A percentile compares a stretch with the other conserved stretches of the same genome.
Conservation (phyloP, 1,140 invertebrate genomes). For the Plodia interpunctella region DNA sequence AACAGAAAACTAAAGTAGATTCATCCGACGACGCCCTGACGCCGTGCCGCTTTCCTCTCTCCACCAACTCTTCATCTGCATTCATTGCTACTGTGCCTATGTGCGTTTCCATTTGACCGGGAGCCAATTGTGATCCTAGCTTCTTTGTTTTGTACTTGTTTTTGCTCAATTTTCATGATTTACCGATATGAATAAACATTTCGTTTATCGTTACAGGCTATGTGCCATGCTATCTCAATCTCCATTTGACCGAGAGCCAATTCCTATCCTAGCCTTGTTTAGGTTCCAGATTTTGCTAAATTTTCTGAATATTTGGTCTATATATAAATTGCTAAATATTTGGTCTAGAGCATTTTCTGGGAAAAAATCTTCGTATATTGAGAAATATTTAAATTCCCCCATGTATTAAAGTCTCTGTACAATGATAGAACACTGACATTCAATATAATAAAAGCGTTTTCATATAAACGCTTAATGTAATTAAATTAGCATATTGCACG, state of each 20-base stretch:
- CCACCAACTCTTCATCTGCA: neutral
- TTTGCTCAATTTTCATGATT: slow-evolving; percentile 1
- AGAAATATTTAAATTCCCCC: too few relatives aligned
- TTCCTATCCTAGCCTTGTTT: neutral
- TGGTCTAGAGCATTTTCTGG: too few relatives aligned
- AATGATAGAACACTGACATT: neutral
- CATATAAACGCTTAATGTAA: slow-evolving; percentile 19
- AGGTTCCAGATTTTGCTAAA: neutral
- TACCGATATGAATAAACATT: neutral
- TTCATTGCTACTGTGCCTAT: neutral
- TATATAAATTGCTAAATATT: slow-evolving; percentile 8
- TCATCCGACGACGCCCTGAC: too few relatives aligned
- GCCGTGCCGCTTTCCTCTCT: neutral
- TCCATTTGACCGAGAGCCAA: slow-evolving; percentile 20
- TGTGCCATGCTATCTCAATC: too few relatives aligned
- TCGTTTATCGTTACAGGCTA: too few relatives aligned
- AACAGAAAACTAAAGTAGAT: too few relatives aligned
- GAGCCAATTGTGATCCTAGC: slow-evolving; percentile 8
- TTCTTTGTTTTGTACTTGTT: neutral
- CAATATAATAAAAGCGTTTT: neutral
- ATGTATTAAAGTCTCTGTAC: too few relatives aligned
- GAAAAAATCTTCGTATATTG: too few relatives aligned
- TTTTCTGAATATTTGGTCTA: neutral
- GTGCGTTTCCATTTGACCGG: slow-evolving; percentile 11
- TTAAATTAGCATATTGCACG: slow-evolving; percentile 25